Percentiles rank a stretch among this genome's conserved stretches.
phyloP scores from a whole-genome alignment of 2,797 vertebrate species.

The Thripadectes ignobilis region DNA sequence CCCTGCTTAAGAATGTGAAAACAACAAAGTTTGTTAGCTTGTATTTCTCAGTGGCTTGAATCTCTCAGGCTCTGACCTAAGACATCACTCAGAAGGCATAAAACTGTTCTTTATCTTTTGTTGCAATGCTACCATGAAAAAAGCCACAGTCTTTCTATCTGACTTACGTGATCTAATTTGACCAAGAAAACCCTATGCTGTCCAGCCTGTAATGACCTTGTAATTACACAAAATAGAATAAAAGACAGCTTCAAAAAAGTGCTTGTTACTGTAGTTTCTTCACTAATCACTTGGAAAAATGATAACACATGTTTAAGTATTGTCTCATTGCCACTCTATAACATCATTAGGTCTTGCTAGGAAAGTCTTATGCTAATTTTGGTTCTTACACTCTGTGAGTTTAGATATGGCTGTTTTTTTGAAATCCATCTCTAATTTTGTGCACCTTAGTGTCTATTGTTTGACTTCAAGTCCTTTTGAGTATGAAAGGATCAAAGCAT shows the following conservation, averaged over 20 bases:
- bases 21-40: not conserved
- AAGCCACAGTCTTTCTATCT: not conserved
- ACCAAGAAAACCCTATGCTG: not conserved
- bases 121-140: not conserved
- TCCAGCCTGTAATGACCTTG: not conserved
- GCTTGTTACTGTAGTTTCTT: slow-evolving; percentile 1
- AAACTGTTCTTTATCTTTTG: not conserved
- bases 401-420: not conserved
- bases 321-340: not conserved
- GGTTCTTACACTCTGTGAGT: not conserved
- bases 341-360: slow-evolving; percentile 2
- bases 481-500: not conserved
- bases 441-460: not conserved
- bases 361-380: not conserved
- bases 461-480: not conserved
- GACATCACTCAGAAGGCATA: not conserved
- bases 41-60: not conserved
- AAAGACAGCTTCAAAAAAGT: not conserved
- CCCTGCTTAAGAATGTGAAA: not conserved
- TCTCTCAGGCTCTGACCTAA: not conserved
- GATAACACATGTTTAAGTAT: not conserved
- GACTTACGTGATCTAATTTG: not conserved
- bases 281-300: slow-evolving; percentile 17
- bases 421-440: not conserved
- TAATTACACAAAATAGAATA: not conserved